phyloP scores from a whole-genome alignment of 2,888 invertebrate species.

The Ophioninae sp. region DNA sequence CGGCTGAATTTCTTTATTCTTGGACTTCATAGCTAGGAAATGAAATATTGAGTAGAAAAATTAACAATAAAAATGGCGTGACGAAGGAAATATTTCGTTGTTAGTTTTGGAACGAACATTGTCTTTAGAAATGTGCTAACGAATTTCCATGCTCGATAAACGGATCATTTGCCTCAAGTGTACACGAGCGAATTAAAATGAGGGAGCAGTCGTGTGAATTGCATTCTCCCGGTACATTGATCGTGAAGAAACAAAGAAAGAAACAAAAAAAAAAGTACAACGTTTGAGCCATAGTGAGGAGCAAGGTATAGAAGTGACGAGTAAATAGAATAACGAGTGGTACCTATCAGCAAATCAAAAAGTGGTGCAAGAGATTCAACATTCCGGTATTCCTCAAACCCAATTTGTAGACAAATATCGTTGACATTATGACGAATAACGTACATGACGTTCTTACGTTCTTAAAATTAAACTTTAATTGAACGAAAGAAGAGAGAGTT shows the following conservation, averaged over 20 bases:
- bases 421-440: conserved; percentile 52
- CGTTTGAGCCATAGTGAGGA: conserved; percentile 43
- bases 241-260: conserved; percentile 15
- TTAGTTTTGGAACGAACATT: background rate
- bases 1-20: background rate
- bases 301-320: conserved; percentile 53
- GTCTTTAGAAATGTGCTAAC: conserved; percentile 3
- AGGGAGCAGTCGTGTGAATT: conserved; percentile 30
- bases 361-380: conserved; percentile 65
- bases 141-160: conserved; percentile 17
- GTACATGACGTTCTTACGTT: conserved; percentile 37
- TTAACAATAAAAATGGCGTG: background rate
- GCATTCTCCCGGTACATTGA: conserved; percentile 40
- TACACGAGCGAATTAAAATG: background rate
- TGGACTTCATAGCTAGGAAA: background rate
- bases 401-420: conserved; percentile 62
- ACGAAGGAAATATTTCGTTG: background rate
- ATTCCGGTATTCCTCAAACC: conserved; percentile 65
- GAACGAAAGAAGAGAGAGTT: conserved; percentile 14
- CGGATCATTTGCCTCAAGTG: conserved; percentile 21
- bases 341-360: conserved; percentile 61
- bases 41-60: background rate
- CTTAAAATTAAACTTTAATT: conserved; percentile 12
- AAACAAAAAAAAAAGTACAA: background rate
- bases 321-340: conserved; percentile 64